Evolutionary conservation across 2,113 vertebrate genomes (phyloP), one percentile per base, ranked within the genome.

Genomic region (Chelonoidis abingdonii): DNA sequence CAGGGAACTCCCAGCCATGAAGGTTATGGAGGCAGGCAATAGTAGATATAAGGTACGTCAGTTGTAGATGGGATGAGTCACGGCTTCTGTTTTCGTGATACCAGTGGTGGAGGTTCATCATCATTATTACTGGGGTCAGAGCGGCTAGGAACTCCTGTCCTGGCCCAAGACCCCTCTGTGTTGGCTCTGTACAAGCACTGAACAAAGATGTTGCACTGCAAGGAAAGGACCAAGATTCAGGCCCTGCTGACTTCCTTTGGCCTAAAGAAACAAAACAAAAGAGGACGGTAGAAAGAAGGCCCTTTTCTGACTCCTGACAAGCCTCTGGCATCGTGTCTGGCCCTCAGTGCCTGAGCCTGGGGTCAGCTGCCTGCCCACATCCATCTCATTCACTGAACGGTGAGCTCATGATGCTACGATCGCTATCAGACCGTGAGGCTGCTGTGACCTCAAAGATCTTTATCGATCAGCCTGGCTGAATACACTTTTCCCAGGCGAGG

Each of bases 311-410:
- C 6, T 24, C 38, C 24, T 79, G 38, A 72, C 11, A 86, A 89
- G 5, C 59, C 90, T 35, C 87, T 38, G 38, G 76, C 2, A 7
- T 72, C 50, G 54, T 79, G 10, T 78, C 41, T 25, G 44, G 41
- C 25, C 22, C 41, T 78, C 41, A 24, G 1, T 38, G 38, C 11
- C 38, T 41, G 75, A 47, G 75, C 24, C 10, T 78, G 41, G 38
- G 41, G 75, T 44, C 75, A 78, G 75, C 81, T 54, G 1, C 2
- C 17, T 88, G 92, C 85, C 89, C 21, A 2, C 38, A 54, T 82
- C 47, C 78, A 6, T 3, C 80, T 89, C 47, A 12, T 31, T 52
- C n/a, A n/a, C 6, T 29, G 2, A 0, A 25, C 0, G 0, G 49
- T 3, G 83, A 80, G 80, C 65, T 50, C 0, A 12, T 56, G 22